A percentile compares a stretch with the other conserved stretches of the same genome.
Evolutionary conservation across 2,888 invertebrate species (phyloP).

Genomic region (Lepidonotus clava): DNA sequence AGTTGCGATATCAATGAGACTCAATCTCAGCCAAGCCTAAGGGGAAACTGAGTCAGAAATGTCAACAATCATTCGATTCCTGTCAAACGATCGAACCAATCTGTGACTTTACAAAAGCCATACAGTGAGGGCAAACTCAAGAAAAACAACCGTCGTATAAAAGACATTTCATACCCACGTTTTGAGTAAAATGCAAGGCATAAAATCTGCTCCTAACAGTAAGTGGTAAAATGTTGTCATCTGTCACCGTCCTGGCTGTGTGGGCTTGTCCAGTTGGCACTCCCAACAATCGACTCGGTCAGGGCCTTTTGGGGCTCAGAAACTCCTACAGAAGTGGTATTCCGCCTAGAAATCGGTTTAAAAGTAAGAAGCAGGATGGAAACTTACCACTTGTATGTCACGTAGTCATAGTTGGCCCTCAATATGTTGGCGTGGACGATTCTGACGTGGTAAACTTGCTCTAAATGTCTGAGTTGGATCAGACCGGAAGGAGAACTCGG

Average conservation of each 20-base stretch:
- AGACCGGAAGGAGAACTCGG: constrained; percentile 17
- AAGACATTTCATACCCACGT: no score
- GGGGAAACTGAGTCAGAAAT: no score
- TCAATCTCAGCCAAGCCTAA: no score
- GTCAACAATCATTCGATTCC: no score
- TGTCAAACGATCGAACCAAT: no score
- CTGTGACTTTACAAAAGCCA: no score
- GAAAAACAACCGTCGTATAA: no score
- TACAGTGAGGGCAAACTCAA: no score
- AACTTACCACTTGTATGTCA: constrained; percentile 25
- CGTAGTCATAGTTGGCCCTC: constrained; percentile 37
- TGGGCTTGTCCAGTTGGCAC: constrained; percentile 11
- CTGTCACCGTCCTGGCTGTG: neutral
- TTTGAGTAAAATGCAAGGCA: no score
- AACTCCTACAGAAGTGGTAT: no score
- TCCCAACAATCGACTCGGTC: neutral
- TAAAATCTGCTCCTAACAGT: neutral
- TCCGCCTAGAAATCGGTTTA: neutral
- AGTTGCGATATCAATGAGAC: no score
- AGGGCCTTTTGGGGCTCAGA: neutral
- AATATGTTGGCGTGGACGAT: constrained; percentile 46
- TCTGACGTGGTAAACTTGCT: constrained; percentile 41
- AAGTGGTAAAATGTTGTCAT: neutral
- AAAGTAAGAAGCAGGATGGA: neutral
- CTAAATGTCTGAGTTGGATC: neutral